Evolutionary conservation across 2,888 invertebrate species (phyloP), one percentile per base, ranked within the genome.

Genomic region (Icerya purchasi): DNA sequence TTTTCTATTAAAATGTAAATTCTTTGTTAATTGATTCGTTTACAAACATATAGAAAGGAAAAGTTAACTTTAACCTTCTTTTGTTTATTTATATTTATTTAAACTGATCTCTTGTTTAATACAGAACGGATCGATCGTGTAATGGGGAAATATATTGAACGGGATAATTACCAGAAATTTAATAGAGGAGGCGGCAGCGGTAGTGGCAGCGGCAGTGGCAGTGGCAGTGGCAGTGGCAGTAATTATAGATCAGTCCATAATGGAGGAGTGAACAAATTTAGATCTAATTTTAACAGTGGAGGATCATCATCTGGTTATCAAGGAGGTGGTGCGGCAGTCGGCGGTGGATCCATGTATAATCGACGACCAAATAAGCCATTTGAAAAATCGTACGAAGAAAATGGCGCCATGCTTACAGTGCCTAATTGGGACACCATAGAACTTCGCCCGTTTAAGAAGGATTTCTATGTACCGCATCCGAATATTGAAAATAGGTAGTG

Each of bases 391-490:
- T 8, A 59, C 10, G 59, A 61, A 50, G 59, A 61, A 51, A 58
- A 58, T 5, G 63, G 62, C 50, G 63, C 61, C 3, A 59, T 58
- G 65, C 72, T 86, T 63, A 76, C 79, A 20, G 87, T 86, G 67
- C 92, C 92, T 3, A 79, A 79, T 64, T 96, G 94, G 94, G 88
- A 74, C 51, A 75, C 77, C 22, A 55, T 62, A 5, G 59, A 57
- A 63, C 74, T 96, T 64, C 81, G 83, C 66, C 84, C 85, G 14
- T 92, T 96, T 70, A 78, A 85, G 66, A 96, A 96, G 74, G 85
- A 93, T 72, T 89, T 96, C 69, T 94, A 94, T 71, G 79, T 81
- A 65, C 88, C 91, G 56, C 85, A 87, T 71, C 61, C 61, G 3
- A 60, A 54, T 50, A 62, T 62, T 23, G 60, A 59, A 23, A 53